Conservation (phyloP, 64 coral and sea anemone species). For the Cladopsammia gracilis region DNA sequence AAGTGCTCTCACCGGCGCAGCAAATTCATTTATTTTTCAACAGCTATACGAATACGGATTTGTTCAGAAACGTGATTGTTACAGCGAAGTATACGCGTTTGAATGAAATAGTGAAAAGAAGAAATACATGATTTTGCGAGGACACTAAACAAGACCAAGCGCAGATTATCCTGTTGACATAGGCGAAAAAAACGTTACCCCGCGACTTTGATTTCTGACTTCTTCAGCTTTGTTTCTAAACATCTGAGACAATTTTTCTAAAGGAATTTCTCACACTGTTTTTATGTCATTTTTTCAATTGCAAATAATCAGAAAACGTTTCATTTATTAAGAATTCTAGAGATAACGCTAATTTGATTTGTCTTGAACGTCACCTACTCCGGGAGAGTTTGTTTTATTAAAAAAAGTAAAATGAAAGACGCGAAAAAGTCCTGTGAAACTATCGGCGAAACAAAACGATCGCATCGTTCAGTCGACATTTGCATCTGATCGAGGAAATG, state of each 20-base stretch:
- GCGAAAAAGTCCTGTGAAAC: not conserved
- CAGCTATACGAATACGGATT: not conserved
- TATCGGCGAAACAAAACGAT: not conserved
- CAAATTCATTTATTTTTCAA: not conserved
- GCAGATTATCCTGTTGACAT: not conserved
- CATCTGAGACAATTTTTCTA: not conserved
- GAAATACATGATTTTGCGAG: not conserved
- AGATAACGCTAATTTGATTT: conserved; percentile 62
- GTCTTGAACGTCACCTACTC: conserved; percentile 5
- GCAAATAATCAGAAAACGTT: conserved; percentile 25
- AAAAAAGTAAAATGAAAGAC: not conserved
- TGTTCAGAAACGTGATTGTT: not conserved
- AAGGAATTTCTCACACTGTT: conserved; percentile 18
- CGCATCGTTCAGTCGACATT: not conserved
- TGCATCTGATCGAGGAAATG: conserved; percentile 20
- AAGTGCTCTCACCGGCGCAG: not conserved
- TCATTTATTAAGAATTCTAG: conserved; percentile 49
- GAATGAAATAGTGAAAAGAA: not conserved
- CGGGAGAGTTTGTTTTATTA: not conserved
- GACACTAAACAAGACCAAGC: not conserved
- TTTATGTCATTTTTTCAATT: conserved; percentile 16
- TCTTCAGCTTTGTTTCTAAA: not conserved
- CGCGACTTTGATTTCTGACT: not conserved
- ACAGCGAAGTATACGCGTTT: not conserved
- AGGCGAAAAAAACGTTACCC: not conserved